Conservation (phyloP, 2,797 vertebrate species). For the Sarcophilus harrisii region DNA sequence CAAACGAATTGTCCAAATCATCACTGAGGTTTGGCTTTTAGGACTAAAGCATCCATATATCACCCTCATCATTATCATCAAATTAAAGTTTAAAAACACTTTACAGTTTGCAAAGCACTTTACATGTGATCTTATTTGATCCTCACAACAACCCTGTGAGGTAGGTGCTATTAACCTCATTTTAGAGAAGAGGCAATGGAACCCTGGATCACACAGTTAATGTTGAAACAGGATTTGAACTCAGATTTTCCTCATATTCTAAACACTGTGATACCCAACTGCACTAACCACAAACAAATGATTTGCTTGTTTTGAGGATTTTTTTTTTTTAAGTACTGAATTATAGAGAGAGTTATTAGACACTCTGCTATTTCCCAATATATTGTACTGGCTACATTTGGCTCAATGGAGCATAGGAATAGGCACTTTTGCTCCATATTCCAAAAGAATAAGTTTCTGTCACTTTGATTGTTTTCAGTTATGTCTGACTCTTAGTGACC, state of each 20-base stretch:
- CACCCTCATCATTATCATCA: not conserved
- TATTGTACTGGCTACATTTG: not conserved
- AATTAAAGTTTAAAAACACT: not conserved
- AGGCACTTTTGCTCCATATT: not conserved
- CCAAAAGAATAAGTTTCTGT: not conserved
- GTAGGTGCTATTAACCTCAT: not conserved
- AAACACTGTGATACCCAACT: not conserved
- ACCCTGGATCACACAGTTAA: not conserved
- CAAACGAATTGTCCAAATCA: not conserved
- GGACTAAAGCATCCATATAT: not conserved
- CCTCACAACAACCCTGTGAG: not conserved
- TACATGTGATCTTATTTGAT: not conserved
- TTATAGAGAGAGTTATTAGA: not conserved
- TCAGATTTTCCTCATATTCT: not conserved
- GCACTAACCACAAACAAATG: not conserved
- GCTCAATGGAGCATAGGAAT: not conserved
- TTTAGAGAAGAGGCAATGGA: not conserved
- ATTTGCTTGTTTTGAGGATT: not conserved
- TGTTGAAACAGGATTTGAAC: not conserved
- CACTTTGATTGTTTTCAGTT: not conserved
- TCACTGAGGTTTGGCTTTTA: not conserved
- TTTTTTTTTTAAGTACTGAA: not conserved
- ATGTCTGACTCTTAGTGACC: not conserved
- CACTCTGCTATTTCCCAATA: not conserved
- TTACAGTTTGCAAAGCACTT: not conserved